A percentile compares a stretch with the other conserved stretches of the same genome.
phyloP scores from a whole-genome alignment of 2,113 vertebrate genomes.

The Calidris pugnax region DNA sequence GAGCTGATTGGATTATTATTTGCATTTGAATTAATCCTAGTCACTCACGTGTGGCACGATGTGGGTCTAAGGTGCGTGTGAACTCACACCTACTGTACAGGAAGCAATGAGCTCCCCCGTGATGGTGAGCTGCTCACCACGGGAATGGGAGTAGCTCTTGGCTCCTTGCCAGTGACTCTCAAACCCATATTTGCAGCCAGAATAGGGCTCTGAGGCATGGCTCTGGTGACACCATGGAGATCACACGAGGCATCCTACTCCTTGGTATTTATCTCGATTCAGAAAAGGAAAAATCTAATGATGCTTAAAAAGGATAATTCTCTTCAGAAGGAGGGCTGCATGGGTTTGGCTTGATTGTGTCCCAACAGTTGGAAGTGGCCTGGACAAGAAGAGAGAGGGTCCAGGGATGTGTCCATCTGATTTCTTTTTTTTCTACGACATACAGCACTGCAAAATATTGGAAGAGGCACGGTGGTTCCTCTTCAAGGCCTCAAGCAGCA shows the following conservation, averaged over 20 bases:
- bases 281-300: background rate
- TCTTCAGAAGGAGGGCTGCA: background rate
- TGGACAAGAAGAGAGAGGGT: background rate
- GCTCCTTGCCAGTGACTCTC: background rate
- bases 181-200: background rate
- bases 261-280: background rate
- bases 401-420: background rate
- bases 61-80: background rate
- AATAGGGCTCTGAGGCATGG: background rate
- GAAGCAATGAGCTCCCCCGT: background rate
- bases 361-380: background rate
- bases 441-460: background rate
- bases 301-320: background rate
- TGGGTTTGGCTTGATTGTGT: background rate
- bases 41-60: fast-evolving
- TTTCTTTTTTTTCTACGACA: background rate
- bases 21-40: background rate
- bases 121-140: background rate
- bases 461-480: background rate
- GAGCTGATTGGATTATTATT: background rate
- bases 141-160: background rate
- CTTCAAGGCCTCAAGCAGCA: slow-evolving; percentile 14
- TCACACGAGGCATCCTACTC: background rate
- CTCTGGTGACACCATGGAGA: background rate
- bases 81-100: background rate